phyloP scores from a whole-genome alignment of 2,888 invertebrate species.

The Phragmatobia fuliginosa region DNA sequence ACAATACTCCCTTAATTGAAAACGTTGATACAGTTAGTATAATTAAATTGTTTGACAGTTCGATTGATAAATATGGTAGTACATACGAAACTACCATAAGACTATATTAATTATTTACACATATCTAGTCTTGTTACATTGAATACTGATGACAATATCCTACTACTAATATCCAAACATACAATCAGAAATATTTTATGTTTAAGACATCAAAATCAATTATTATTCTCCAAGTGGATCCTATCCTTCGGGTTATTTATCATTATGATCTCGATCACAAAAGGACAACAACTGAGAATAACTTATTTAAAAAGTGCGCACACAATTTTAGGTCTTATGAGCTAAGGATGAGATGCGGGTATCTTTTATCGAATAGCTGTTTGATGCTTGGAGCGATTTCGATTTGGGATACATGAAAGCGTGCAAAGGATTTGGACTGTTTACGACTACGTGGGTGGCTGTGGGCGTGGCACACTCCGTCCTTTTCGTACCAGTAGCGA shows the following conservation, averaged over 20 bases:
- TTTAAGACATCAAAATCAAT: slow-evolving; percentile 86
- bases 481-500: slow-evolving; percentile 57
- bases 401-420: slow-evolving; percentile 86
- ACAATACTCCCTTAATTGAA: too few species aligned
- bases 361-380: slow-evolving; percentile 56
- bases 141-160: not conserved
- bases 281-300: slow-evolving; percentile 80
- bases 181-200: slow-evolving; percentile 72
- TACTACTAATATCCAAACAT: slow-evolving; percentile 45
- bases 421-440: slow-evolving; percentile 86
- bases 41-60: not conserved
- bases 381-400: slow-evolving; percentile 82
- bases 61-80: not conserved
- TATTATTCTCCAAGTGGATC: slow-evolving; percentile 81
- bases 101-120: not conserved
- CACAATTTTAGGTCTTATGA: slow-evolving; percentile 67
- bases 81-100: not conserved
- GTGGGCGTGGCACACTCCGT: slow-evolving; percentile 79
- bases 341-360: slow-evolving; percentile 56
- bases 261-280: slow-evolving; percentile 84
- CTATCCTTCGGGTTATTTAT: slow-evolving; percentile 84
- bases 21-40: not conserved
- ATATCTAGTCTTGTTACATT: not conserved
- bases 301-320: slow-evolving; percentile 75
- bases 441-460: slow-evolving; percentile 86